Evolutionary conservation across 2,797 vertebrate species (phyloP).

Genomic region (Esox lucius): DNA sequence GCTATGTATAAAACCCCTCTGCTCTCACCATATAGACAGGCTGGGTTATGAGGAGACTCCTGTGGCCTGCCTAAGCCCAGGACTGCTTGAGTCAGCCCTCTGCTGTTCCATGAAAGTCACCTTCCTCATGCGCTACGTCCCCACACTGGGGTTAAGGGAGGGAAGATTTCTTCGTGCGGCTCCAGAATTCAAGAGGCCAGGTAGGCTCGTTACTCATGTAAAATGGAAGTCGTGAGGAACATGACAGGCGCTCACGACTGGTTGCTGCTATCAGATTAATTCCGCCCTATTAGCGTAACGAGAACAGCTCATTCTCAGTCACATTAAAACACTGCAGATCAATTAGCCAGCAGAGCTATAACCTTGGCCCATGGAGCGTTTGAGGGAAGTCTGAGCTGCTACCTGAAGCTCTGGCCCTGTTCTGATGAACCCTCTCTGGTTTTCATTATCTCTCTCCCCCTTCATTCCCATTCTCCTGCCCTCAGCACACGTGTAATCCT

Average conservation of each 20-base stretch:
- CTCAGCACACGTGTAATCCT: not conserved
- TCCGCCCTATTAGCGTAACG: constrained; percentile 31
- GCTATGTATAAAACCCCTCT: not conserved
- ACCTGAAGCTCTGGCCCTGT: constrained; percentile 2
- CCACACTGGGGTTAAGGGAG: constrained; percentile 13
- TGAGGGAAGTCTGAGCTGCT: not conserved
- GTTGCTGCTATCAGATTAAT: constrained; percentile 37
- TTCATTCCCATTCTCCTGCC: not conserved
- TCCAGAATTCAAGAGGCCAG: constrained; percentile 28
- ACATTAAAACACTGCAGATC: constrained; percentile 37
- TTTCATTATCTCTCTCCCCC: constrained; percentile 2
- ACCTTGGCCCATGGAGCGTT: constrained; percentile 24
- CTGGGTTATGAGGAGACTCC: constrained; percentile 43
- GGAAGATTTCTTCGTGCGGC: constrained; percentile 1
- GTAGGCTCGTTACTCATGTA: constrained; percentile 38
- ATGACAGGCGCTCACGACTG: constrained; percentile 15
- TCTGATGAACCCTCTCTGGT: not conserved
- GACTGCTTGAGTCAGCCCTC: constrained; percentile 73
- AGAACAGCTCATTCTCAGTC: constrained; percentile 29
- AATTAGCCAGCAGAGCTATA: constrained; percentile 34
- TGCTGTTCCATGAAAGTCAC: constrained; percentile 71
- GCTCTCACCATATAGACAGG: not conserved
- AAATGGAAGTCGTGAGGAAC: constrained; percentile 18
- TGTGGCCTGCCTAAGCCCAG: constrained; percentile 64
- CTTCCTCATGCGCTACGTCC: constrained; percentile 47